Evolutionary conservation across 2,888 invertebrate genomes (phyloP), one percentile per base, ranked within the genome.

Genomic region (Amiota mariae): DNA sequence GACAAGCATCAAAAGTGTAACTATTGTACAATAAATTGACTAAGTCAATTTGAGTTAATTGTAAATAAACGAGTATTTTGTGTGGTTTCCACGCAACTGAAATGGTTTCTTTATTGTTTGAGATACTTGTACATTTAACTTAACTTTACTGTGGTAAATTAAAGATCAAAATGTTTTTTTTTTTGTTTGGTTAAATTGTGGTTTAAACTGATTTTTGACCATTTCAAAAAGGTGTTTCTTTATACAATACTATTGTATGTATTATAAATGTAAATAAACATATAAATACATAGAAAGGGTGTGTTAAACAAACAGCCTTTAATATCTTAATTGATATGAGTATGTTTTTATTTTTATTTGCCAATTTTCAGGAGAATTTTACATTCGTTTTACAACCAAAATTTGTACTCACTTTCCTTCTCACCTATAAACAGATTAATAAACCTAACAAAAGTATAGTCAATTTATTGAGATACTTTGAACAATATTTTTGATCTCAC

Each of bases 31-130:
- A 51, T 51, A 67, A 51, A 67, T 18, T 67, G 51, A 12, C 20
- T 12, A 24, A 67, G 49, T 49, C 67, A 51, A 67, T 67, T 67
- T 51, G 67, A 51, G 49, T 67, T 67, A 51, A 67, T 67, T 67
- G 67, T 67, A 67, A 51, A 67, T 49, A 67, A 51, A 67, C 67
- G 49, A 51, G 20, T 49, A 13, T 51, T 67, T 49, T 67, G 49
- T 67, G 67, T 51, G 67, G 20, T 67, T 47, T 11, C 8, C 51
- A 36, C 46, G 13, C 6, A 13, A 12, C 36, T 63, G 12, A 63
- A 63, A 63, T 63, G 63, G 20, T 18, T 24, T 59, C 8, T 59
- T 59, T 59, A 18, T 20, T 59, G 18, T 59, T 59, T 18, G 20
- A 18, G 18, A 12, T 59, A 18, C 59, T 36, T 6, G 6, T 36